phyloP scores from a whole-genome alignment of 1,140 invertebrate genomes.

The Thaumetopoea pityocampa region DNA sequence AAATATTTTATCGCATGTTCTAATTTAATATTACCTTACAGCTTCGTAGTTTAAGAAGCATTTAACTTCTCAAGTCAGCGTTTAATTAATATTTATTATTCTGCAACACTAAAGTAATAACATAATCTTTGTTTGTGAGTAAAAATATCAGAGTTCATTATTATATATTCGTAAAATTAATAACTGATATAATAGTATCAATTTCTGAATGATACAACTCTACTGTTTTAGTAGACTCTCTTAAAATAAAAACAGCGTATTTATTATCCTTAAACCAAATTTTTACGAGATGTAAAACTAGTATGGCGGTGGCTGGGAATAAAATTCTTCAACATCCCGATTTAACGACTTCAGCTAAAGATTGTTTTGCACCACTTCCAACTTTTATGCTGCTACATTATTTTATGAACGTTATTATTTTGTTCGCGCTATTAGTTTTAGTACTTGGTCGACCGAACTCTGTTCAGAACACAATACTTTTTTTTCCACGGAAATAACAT shows the following conservation, averaged over 20 bases:
- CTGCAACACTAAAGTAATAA: too few species aligned
- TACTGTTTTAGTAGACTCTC: constrained; percentile 5
- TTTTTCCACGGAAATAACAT: too few species aligned
- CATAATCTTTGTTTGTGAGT: too few species aligned
- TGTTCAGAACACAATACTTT: too few species aligned
- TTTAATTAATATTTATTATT: too few species aligned
- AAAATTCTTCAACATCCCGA: constrained; percentile 5
- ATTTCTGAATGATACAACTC: background rate
- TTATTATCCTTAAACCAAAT: constrained; percentile 9
- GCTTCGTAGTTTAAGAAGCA: constrained; percentile 7
- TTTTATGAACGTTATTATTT: too few species aligned
- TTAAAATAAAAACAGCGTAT: constrained; percentile 6
- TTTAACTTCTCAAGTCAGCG: too few species aligned
- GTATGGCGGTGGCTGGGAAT: constrained; percentile 3
- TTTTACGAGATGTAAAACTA: constrained; percentile 6
- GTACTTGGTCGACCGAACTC: too few species aligned
- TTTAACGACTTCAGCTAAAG: constrained; percentile 4
- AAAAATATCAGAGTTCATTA: background rate
- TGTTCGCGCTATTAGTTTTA: too few species aligned
- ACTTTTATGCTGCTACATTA: too few species aligned
- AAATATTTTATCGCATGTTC: constrained; percentile 7
- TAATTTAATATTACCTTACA: constrained; percentile 4
- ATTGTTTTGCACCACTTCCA: constrained; percentile 2
- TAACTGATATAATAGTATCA: constrained; percentile 2
- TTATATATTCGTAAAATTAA: background rate